phyloP scores from a whole-genome alignment of 1,140 invertebrate species.

The Temnothorax longispinosus region DNA sequence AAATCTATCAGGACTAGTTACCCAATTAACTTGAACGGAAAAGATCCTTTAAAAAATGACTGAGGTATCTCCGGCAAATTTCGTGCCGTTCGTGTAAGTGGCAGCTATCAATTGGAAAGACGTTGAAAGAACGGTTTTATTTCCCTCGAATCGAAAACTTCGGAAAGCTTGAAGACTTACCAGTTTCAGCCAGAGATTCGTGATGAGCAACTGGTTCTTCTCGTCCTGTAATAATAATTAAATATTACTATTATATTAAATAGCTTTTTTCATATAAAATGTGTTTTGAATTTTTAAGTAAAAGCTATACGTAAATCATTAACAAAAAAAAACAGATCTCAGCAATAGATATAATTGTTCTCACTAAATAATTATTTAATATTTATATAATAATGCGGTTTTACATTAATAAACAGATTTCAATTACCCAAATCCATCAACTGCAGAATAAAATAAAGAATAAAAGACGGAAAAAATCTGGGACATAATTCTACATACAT shows the following conservation, averaged over 20 bases:
- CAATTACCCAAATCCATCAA: neutral
- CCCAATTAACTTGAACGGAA: constrained; percentile 13
- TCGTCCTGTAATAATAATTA: constrained; percentile 90
- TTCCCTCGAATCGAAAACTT: constrained; percentile 15
- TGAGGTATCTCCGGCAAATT: neutral
- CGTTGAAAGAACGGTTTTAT: constrained; percentile 7
- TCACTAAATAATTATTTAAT: neutral
- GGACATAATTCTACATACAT: neutral
- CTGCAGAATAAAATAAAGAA: neutral
- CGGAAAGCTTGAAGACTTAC: constrained; percentile 86
- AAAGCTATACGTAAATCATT: neutral
- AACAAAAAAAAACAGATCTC: neutral
- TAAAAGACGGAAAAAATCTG: neutral
- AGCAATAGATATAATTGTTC: neutral
- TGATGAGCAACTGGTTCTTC: constrained; percentile 96
- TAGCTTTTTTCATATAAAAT: neutral
- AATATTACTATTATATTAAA: constrained; percentile 8
- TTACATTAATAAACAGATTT: constrained; percentile 14
- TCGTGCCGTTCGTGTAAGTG: constrained; percentile 20
- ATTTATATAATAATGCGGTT: constrained; percentile 8
- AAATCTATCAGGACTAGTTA: constrained; percentile 13
- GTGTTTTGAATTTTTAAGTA: neutral
- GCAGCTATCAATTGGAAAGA: constrained; percentile 31
- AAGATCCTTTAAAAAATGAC: constrained; percentile 39
- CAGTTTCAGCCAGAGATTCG: constrained; percentile 97